A percentile compares a stretch with the other conserved stretches of the same genome.
Evolutionary conservation across 1,140 invertebrate species (phyloP).

Genomic region (Diploscapter pachys): DNA sequence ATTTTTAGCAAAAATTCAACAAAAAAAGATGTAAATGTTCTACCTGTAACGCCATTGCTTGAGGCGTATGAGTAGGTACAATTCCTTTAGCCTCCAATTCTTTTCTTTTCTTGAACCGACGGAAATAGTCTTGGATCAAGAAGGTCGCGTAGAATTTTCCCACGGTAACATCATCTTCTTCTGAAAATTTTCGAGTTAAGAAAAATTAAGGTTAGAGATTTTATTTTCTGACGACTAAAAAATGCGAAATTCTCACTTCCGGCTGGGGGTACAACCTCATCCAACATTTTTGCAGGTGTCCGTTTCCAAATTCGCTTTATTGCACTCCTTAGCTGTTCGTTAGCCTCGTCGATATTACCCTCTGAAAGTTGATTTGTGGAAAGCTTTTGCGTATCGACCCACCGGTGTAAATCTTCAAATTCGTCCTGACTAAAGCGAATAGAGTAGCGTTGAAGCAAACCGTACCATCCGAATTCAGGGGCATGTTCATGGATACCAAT

Average conservation of each 20-base stretch:
- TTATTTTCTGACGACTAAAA: background rate
- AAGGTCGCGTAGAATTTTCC: constrained; percentile 99
- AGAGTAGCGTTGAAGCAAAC: constrained; percentile 98
- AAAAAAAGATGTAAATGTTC: constrained; percentile 17
- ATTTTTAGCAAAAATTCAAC: no score
- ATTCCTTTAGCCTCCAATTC: constrained; percentile 71
- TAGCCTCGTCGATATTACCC: constrained; percentile 91
- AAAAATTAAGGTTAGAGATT: no score
- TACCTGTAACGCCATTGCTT: constrained; percentile 69
- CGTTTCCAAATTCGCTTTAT: constrained; percentile 99
- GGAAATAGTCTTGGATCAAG: constrained; percentile 98
- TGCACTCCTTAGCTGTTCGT: constrained; percentile 86
- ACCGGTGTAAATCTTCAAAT: constrained; percentile 86
- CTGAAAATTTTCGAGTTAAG: constrained; percentile 61
- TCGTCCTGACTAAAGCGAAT: constrained; percentile 95
- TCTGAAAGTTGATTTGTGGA: constrained; percentile 60
- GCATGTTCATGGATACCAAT: constrained; percentile 99
- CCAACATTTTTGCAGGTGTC: constrained; percentile 87
- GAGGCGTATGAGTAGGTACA: constrained; percentile 62
- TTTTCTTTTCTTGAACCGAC: constrained; percentile 96
- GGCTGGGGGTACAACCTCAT: constrained; percentile 98
- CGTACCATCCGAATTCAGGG: constrained; percentile 96
- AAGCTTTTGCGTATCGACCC: constrained; percentile 23
- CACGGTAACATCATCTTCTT: constrained; percentile 98
- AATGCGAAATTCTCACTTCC: constrained; percentile 66